Base-by-base conservation (phyloP, 2,888 invertebrate species). In the Leistus spinibarbis region DNA sequence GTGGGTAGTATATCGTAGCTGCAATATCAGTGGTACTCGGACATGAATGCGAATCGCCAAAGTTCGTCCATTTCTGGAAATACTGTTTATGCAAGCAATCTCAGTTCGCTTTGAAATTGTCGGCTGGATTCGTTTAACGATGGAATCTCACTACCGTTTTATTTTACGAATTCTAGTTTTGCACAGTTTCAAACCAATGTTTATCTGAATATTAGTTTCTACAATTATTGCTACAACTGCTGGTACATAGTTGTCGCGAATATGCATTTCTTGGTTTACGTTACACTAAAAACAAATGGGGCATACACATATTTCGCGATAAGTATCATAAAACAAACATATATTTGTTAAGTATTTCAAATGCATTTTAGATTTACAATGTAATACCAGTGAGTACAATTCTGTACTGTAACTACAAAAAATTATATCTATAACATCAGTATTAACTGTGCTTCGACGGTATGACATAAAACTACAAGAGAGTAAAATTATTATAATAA, bases 11-110 rank as follows among this genome's bases (percentile, higher is more conserved):
- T 60, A 60, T 60, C 60, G 20, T 22, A 2, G 13, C 20, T 17
- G 60, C 13, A 60, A 60, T 60, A 16, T 60, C 60, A 60, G 60
- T 60, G 60, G 19, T 16, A 10, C 9, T 22, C 60, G 60, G 60
- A 60, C 60, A 60, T 60, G 60, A 60, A 16, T 60, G 60, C 17
- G 69, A 69, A 69, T 69, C 60, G 69, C 69, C 23, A 68, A 68
- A 68, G 54, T 68, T 68, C 56, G 16, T 22, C 68, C 68, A 68
- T 68, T 56, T 68, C 65, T 54, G 10, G 68, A 60, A 60, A 60
- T 20, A 13, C n/a, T 60, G 60, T 19, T 16, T 60, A 60, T 60
- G 60, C 60, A 60, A 19, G 60, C 60, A 60, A 17, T 60, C 16
- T 60, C 60, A 20, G 19, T 60, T 17, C 40, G 40, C 40, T 24